A percentile compares a stretch with the other conserved stretches of the same genome.
These are phyloP conservation scores for Gasterosteus nipponicus DNA, from an alignment of 2,113 vertebrate species.

Conservation along the genomic window DNA sequence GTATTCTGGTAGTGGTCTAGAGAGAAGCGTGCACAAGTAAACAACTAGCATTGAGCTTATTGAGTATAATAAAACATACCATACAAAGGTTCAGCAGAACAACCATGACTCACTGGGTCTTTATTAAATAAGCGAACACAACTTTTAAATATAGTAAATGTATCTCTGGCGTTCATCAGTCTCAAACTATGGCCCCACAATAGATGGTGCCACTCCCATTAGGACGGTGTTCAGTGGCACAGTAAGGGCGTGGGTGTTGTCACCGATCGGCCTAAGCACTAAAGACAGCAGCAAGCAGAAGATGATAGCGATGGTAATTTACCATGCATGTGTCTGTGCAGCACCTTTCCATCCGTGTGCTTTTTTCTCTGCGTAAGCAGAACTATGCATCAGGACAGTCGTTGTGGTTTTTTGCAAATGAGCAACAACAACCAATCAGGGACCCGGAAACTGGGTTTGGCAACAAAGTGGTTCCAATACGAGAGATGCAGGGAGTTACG, in stretches of 20 bases:
- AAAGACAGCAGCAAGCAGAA: conserved; percentile 28
- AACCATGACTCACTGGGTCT: neutral
- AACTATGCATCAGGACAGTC: neutral
- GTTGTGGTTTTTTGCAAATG: conserved; percentile 5
- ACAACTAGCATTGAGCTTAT: neutral
- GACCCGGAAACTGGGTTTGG: neutral
- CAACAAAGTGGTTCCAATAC: neutral
- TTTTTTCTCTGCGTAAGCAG: neutral
- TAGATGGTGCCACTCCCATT: conserved; percentile 4
- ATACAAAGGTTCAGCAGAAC: neutral
- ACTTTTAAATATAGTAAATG: neutral
- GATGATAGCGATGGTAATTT: conserved; percentile 60
- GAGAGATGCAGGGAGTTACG: conserved; percentile 15
- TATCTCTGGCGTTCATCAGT: neutral
- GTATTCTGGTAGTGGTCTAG: conserved; percentile 90
- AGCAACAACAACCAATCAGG: neutral
- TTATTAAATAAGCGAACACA: neutral
- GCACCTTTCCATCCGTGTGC: neutral
- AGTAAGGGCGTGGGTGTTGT: conserved; percentile 6
- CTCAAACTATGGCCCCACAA: neutral
- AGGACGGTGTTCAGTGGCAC: neutral
- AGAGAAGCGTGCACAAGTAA: conserved; percentile 28
- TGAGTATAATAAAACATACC: neutral
- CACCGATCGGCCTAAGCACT: conserved; percentile 30
- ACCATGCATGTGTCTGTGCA: neutral